These are phyloP conservation scores for Scartelaos histophorus DNA, from an alignment of 2,113 vertebrate species.

Conservation along the genomic window DNA sequence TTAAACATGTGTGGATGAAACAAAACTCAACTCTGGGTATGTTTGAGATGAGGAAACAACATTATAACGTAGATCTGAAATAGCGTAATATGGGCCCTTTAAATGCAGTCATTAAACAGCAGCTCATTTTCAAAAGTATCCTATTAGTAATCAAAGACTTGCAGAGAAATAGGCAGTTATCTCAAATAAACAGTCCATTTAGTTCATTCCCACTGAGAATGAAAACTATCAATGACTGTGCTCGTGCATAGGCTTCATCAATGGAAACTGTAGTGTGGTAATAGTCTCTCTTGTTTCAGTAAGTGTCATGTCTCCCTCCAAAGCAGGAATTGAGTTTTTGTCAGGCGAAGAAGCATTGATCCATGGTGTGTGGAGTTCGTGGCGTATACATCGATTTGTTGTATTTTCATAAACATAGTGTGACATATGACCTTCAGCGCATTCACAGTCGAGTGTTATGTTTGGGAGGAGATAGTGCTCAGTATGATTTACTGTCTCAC, in stretches of 20 bases:
- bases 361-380: constrained; percentile 12
- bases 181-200: background rate
- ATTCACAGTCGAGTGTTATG: background rate
- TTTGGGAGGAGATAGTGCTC: background rate
- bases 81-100: background rate
- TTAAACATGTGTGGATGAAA: too few relatives aligned
- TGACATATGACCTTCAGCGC: background rate
- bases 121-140: background rate
- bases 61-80: too few relatives aligned
- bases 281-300: background rate
- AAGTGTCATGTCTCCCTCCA: background rate
- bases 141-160: background rate
- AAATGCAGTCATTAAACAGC: background rate
- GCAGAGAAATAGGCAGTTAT: background rate
- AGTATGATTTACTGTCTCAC: background rate
- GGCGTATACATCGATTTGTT: constrained; percentile 22
- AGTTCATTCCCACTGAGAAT: background rate
- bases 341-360: constrained; percentile 27
- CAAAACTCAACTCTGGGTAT: too few relatives aligned
- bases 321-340: background rate
- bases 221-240: background rate
- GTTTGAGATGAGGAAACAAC: too few relatives aligned
- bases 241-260: background rate
- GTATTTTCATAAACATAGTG: constrained; percentile 16
- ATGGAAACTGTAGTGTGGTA: background rate